Evolutionary conservation across 2,113 vertebrate species (phyloP).

Genomic region (Entomyzon cyanotis): DNA sequence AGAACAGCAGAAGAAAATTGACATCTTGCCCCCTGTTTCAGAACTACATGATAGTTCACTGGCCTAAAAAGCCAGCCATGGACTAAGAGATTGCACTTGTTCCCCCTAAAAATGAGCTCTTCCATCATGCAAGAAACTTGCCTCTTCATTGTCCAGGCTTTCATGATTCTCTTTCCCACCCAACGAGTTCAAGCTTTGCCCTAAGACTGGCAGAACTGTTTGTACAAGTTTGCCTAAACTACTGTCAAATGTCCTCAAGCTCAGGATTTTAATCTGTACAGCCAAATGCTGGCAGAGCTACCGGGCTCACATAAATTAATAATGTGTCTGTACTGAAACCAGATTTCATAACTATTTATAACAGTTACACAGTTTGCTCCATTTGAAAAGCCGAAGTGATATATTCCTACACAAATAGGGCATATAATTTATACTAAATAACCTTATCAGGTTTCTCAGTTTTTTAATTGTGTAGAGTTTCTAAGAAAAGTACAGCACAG

Average conservation of each 20-base stretch:
- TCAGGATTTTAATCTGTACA: neutral
- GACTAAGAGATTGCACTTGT: neutral
- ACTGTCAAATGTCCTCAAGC: neutral
- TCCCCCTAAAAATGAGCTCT: neutral
- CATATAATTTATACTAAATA: neutral
- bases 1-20: neutral
- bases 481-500: neutral
- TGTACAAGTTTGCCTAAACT: neutral
- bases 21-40: neutral
- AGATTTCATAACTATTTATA: neutral
- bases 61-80: neutral
- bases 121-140: fast-evolving
- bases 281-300: neutral
- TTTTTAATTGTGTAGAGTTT: neutral
- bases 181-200: neutral
- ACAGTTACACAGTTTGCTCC: neutral
- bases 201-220: neutral
- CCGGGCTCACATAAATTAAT: neutral
- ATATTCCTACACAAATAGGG: neutral
- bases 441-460: neutral
- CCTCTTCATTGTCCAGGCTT: neutral
- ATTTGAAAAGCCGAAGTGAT: neutral
- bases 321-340: neutral
- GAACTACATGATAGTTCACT: fast-evolving
- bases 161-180: neutral